Percentiles rank a stretch among this genome's conserved stretches.
Evolutionary conservation across 2,888 invertebrate species (phyloP).

Genomic region (Dolichopus griseipennis): DNA sequence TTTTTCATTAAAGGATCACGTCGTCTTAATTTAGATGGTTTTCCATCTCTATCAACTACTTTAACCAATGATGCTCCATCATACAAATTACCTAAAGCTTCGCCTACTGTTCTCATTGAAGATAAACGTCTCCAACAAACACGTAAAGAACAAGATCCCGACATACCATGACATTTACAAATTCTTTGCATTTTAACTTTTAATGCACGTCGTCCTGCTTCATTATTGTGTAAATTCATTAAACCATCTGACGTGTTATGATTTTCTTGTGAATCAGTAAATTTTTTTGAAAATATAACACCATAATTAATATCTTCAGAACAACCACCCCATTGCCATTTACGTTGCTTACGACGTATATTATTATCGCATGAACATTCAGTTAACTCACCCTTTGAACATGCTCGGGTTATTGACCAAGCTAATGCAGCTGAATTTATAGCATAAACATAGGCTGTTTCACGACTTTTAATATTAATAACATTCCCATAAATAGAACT

Average conservation of each 20-base stretch:
- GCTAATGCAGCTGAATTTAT: conserved; percentile 84
- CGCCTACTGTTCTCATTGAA: conserved; percentile 66
- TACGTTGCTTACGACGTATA: conserved; percentile 63
- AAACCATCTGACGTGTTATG: conserved; percentile 62
- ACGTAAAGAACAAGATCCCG: conserved; percentile 81
- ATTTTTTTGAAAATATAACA: conserved; percentile 74
- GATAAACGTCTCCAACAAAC: conserved; percentile 85
- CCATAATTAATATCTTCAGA: conserved; percentile 84
- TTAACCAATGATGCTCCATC: conserved; percentile 82
- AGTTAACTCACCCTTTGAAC: conserved; percentile 74
- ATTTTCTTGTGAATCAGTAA: conserved; percentile 75
- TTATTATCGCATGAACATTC: conserved; percentile 82
- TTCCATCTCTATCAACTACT: conserved; percentile 51
- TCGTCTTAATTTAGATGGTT: conserved; percentile 62
- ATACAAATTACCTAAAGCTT: conserved; percentile 67
- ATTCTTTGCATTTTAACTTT: conserved; percentile 73
- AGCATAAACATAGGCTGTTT: conserved; percentile 83
- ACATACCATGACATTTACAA: conserved; percentile 92
- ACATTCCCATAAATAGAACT: conserved; percentile 80
- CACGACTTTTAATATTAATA: conserved; percentile 77
- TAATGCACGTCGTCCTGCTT: conserved; percentile 75
- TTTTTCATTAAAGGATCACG: conserved; percentile 70
- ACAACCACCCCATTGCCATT: conserved; percentile 91
- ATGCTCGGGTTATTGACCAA: conserved; percentile 78
- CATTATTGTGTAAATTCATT: conserved; percentile 88